These are phyloP conservation scores for Ctenodactylus gundi DNA, from an alignment of 2,113 vertebrate genomes.

Conservation along the genomic window DNA sequence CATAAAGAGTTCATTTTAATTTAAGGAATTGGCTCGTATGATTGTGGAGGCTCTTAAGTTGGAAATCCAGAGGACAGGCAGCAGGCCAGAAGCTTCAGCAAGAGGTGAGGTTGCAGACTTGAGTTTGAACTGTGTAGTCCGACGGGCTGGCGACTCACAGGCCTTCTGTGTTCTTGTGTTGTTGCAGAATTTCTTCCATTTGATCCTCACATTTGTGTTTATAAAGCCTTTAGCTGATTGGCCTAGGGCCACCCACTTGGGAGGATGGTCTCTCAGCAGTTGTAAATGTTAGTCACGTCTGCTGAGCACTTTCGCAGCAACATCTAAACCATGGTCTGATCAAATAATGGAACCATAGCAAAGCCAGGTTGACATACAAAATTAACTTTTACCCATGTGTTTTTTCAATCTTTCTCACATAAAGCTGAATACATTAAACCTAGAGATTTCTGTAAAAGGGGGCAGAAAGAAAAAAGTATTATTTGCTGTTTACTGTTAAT, in stretches of 20 bases:
- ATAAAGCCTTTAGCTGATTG: neutral
- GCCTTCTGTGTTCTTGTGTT: neutral
- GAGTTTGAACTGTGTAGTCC: neutral
- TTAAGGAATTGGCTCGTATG: neutral
- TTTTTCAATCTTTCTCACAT: neutral
- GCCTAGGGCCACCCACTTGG: neutral
- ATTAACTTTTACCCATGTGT: neutral
- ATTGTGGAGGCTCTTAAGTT: neutral
- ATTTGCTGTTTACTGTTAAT: neutral
- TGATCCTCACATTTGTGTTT: neutral
- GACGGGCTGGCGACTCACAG: neutral
- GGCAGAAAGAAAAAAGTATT: neutral
- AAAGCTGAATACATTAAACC: neutral
- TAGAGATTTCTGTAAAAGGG: neutral
- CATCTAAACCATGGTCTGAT: neutral
- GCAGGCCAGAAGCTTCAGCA: neutral
- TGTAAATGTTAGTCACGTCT: neutral
- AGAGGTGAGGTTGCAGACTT: neutral
- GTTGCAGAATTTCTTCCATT: neutral
- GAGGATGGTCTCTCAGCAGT: neutral
- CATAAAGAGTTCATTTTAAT: neutral
- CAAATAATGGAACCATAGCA: neutral
- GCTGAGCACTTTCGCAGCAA: neutral
- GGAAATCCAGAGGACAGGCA: neutral
- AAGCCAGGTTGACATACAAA: neutral